Percentiles rank a stretch among this genome's conserved stretches.
phyloP scores from a whole-genome alignment of 2,113 vertebrate species.

The Fregata magnificens region DNA sequence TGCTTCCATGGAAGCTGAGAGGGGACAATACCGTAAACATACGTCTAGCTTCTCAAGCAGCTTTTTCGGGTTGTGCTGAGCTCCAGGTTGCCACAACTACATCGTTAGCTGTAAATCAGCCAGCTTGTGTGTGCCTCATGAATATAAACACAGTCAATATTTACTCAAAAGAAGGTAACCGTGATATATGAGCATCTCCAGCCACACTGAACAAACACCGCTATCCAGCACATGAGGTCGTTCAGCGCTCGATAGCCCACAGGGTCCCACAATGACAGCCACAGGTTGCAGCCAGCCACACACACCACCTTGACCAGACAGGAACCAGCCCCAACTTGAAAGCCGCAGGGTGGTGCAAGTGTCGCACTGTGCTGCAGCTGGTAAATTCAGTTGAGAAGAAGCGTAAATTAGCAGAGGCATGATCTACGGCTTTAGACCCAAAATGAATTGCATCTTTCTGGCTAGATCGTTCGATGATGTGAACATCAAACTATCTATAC shows the following conservation, averaged over 20 bases:
- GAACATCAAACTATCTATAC: neutral
- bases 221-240: neutral
- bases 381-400: neutral
- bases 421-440: neutral
- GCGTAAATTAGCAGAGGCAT: neutral
- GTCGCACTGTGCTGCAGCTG: neutral
- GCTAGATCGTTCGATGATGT: neutral
- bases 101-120: neutral
- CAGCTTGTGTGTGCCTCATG: neutral
- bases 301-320: neutral
- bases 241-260: neutral
- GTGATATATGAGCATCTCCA: neutral
- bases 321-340: neutral
- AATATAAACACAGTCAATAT: neutral
- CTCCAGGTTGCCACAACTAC: neutral
- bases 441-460: neutral
- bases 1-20: neutral
- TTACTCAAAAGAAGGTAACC: neutral
- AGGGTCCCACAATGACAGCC: rapidly evolving
- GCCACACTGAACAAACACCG: neutral
- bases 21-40: neutral
- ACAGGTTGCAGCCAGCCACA: neutral
- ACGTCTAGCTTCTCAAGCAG: neutral
- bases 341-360: neutral
- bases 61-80: neutral